phyloP scores from a whole-genome alignment of 2,113 vertebrate genomes.

The Hemiprocne comata region DNA sequence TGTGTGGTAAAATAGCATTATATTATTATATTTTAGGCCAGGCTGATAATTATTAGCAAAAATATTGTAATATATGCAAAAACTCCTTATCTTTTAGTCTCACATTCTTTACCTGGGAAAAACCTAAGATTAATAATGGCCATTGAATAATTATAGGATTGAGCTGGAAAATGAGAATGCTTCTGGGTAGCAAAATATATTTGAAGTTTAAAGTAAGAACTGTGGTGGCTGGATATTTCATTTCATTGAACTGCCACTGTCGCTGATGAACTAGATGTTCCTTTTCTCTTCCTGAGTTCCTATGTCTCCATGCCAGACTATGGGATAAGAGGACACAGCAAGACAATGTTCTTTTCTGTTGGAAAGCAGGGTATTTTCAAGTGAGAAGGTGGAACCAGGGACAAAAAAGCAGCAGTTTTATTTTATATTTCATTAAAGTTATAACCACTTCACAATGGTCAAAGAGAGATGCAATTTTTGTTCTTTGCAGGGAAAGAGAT shows the following conservation, averaged over 20 bases:
- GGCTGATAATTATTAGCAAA: slow-evolving; percentile 40
- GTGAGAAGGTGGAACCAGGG: slow-evolving; percentile 43
- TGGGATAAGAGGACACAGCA: slow-evolving; percentile 23
- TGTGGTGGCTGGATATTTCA: neutral
- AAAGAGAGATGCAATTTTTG: neutral
- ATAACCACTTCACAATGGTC: neutral
- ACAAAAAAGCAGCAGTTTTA: neutral
- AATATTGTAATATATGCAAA: slow-evolving; percentile 43
- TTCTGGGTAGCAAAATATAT: slow-evolving; percentile 30
- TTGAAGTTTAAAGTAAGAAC: slow-evolving; percentile 41
- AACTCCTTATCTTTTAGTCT: neutral
- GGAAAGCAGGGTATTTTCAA: neutral
- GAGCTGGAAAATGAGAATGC: slow-evolving; percentile 24
- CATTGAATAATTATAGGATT: slow-evolving; percentile 23
- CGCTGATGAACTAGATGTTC: slow-evolving; percentile 1
- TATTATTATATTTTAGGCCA: slow-evolving; percentile 13
- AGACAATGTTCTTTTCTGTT: slow-evolving; percentile 9
- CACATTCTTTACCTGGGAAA: slow-evolving; percentile 26
- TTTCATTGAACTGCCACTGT: slow-evolving; percentile 16
- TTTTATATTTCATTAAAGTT: slow-evolving; percentile 5
- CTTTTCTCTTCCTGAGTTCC: slow-evolving; percentile 27
- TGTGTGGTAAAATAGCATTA: slow-evolving; percentile 4
- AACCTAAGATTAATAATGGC: slow-evolving; percentile 38
- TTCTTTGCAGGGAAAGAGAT: neutral
- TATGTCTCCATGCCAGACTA: neutral